Evolutionary conservation across 2,888 invertebrate species (phyloP).

Genomic region (Tinea pellionella): DNA sequence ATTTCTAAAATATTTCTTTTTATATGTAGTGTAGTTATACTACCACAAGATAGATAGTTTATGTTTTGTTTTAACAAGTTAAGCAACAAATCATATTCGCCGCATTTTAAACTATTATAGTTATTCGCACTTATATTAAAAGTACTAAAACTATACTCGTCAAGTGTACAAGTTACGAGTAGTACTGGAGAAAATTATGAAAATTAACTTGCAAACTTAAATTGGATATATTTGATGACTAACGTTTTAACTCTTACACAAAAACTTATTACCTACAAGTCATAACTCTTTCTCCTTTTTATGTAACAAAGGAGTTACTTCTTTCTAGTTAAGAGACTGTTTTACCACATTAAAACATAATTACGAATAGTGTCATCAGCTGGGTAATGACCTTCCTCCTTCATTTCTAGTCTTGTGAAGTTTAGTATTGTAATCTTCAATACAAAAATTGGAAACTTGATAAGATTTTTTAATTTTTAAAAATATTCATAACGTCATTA

Average conservation of each 20-base stretch:
- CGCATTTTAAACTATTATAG: neutral
- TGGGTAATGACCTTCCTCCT: no score
- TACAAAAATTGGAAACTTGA: no score
- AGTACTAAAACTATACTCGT: neutral
- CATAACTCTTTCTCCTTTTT: neutral
- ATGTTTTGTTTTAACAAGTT: no score
- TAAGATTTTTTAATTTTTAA: no score
- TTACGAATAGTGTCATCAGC: no score
- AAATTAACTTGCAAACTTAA: neutral
- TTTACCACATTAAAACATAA: no score
- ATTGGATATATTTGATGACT: slow-evolving; percentile 1
- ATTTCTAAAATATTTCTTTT: no score
- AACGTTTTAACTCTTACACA: neutral
- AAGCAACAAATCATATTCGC: neutral
- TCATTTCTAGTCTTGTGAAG: no score
- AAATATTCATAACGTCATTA: no score
- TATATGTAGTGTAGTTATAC: no score
- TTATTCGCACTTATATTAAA: neutral
- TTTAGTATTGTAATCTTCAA: no score
- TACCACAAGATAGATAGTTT: no score
- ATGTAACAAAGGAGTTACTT: neutral
- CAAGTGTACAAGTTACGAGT: neutral
- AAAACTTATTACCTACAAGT: slow-evolving; percentile 5
- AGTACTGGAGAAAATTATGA: neutral
- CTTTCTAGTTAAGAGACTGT: neutral